These are phyloP conservation scores for Deroplatys truncata DNA, from an alignment of 2,888 invertebrate genomes.

Conservation along the genomic window DNA sequence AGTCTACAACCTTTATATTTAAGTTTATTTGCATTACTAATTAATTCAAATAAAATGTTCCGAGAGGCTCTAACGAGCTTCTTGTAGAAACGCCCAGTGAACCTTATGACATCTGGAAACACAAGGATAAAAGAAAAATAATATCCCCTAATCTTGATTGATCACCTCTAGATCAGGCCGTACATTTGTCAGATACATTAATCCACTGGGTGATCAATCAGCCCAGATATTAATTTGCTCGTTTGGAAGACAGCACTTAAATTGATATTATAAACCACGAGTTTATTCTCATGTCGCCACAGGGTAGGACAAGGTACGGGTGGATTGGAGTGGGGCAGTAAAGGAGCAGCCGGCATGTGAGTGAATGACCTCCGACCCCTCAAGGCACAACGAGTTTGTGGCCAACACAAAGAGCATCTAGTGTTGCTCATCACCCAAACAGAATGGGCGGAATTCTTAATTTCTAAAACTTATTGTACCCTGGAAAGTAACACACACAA, in stretches of 20 bases:
- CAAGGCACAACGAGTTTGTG: not conserved
- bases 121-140: not conserved
- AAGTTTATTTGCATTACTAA: not conserved
- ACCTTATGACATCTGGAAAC: not conserved
- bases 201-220: not conserved
- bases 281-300: not conserved
- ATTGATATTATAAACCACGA: not conserved
- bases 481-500: not conserved
- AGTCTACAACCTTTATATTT: not conserved
- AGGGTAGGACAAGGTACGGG: not conserved
- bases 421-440: not conserved
- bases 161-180: not conserved
- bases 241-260: not conserved
- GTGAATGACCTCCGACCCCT: not conserved
- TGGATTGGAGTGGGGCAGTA: not conserved
- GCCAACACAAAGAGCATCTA: not conserved
- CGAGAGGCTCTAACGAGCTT: not conserved
- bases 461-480: not conserved
- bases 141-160: not conserved
- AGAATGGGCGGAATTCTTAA: not conserved
- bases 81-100: not conserved
- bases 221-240: not conserved
- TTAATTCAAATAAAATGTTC: not conserved
- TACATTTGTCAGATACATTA: not conserved
- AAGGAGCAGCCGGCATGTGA: not conserved